Percentiles rank a stretch among this genome's conserved stretches.
phyloP scores from a whole-genome alignment of 2,113 vertebrate genomes.

The Hemiscyllium ocellatum region DNA sequence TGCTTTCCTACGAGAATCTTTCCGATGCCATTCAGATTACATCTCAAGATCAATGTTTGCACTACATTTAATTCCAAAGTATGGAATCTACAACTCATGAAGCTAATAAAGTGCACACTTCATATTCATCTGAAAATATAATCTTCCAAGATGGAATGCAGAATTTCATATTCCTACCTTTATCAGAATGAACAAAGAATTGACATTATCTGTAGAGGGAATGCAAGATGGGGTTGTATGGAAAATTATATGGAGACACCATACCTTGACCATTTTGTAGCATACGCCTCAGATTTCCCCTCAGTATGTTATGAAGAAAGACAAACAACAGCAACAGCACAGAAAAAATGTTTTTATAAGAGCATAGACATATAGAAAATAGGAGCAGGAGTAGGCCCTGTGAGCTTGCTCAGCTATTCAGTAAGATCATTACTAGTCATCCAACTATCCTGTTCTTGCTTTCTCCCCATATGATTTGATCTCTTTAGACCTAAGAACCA shows the following conservation, averaged over 20 bases:
- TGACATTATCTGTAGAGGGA: neutral
- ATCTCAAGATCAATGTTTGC: neutral
- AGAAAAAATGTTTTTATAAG: neutral
- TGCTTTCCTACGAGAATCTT: neutral
- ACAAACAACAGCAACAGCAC: neutral
- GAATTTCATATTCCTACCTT: neutral
- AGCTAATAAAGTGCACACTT: conserved; percentile 1
- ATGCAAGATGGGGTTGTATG: neutral
- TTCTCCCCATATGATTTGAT: too few species aligned
- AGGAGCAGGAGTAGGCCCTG: too few species aligned
- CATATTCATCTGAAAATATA: neutral
- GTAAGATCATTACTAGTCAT: too few species aligned
- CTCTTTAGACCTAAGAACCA: too few species aligned
- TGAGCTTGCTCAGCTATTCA: too few species aligned
- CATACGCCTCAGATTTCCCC: neutral
- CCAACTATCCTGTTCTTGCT: too few species aligned
- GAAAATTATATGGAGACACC: neutral
- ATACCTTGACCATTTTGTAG: neutral
- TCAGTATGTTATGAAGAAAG: neutral
- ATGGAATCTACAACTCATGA: neutral
- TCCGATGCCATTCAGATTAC: neutral
- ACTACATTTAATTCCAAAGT: neutral
- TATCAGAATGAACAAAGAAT: neutral
- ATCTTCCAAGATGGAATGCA: neutral
- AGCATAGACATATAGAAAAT: too few species aligned